Percentiles rank a stretch among this genome's conserved stretches.
phyloP scores from a whole-genome alignment of 2,113 vertebrate genomes.

The Apaloderma vittatum region DNA sequence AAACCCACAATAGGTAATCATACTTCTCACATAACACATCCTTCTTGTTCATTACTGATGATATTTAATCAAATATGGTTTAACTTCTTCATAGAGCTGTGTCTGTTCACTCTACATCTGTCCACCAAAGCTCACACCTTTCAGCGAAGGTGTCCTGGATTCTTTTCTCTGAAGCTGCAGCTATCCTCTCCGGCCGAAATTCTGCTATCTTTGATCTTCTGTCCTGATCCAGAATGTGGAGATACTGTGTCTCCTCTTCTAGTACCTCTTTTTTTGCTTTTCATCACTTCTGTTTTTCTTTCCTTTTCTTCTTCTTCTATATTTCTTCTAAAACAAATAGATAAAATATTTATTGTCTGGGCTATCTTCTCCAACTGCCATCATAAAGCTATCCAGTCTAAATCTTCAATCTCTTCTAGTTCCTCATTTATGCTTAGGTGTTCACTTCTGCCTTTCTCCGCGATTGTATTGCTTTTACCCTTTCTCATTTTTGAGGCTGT shows the following conservation, averaged over 20 bases:
- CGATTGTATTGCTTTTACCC: background rate
- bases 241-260: background rate
- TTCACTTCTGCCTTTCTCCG: background rate
- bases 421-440: background rate
- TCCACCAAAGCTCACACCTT: background rate
- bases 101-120: background rate
- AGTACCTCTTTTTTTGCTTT: background rate
- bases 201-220: background rate
- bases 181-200: background rate
- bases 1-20: background rate
- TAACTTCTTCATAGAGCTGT: background rate
- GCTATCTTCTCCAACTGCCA: background rate
- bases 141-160: background rate
- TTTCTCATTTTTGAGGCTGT: background rate
- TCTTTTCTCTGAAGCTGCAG: background rate
- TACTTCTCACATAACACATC: background rate
- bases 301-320: background rate
- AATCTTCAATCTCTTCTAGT: background rate
- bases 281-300: background rate
- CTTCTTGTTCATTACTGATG: background rate
- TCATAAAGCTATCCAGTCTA: background rate
- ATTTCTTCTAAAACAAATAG: background rate
- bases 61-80: background rate
- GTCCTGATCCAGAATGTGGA: background rate
- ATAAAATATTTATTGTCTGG: background rate